phyloP scores from a whole-genome alignment of 2,113 vertebrate genomes.

The Poecilia latipinna region DNA sequence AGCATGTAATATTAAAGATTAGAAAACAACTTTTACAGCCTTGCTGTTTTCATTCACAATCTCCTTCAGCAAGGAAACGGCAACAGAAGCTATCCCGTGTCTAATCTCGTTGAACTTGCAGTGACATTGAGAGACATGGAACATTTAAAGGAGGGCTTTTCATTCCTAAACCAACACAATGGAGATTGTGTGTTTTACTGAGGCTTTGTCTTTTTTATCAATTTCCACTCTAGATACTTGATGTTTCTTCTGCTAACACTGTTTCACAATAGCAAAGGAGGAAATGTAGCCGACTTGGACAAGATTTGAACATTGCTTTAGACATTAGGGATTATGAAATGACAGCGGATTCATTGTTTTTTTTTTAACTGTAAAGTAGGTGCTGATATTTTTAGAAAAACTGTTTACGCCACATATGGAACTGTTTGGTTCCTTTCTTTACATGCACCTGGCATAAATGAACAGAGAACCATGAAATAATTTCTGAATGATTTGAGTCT shows the following conservation, averaged over 20 bases:
- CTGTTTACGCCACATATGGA: neutral
- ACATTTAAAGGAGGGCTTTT: conserved; percentile 66
- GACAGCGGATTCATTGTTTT: conserved; percentile 12
- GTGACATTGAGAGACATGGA: conserved; percentile 71
- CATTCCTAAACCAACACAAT: conserved; percentile 59
- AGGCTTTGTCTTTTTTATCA: conserved; percentile 63
- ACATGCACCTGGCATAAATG: neutral
- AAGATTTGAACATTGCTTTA: conserved; percentile 43
- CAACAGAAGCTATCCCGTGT: conserved; percentile 64
- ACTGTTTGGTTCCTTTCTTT: neutral
- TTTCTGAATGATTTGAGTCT: conserved; percentile 24
- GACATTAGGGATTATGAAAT: conserved; percentile 32
- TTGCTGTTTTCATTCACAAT: conserved; percentile 20
- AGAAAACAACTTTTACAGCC: conserved; percentile 42
- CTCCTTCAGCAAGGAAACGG: conserved; percentile 44
- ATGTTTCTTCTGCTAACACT: conserved; percentile 58
- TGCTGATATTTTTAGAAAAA: conserved; percentile 31
- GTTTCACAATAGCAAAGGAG: conserved; percentile 55
- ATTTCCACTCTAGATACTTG: conserved; percentile 57
- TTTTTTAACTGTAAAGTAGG: conserved; percentile 15
- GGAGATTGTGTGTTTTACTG: conserved; percentile 61
- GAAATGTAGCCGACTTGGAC: conserved; percentile 58
- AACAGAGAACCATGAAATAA: conserved; percentile 10
- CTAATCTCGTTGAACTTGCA: conserved; percentile 78
- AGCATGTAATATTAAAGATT: conserved; percentile 23